A percentile compares a stretch with the other conserved stretches of the same genome.
Conservation (phyloP, 2,113 vertebrate species). For the Sigmodon hispidus region DNA sequence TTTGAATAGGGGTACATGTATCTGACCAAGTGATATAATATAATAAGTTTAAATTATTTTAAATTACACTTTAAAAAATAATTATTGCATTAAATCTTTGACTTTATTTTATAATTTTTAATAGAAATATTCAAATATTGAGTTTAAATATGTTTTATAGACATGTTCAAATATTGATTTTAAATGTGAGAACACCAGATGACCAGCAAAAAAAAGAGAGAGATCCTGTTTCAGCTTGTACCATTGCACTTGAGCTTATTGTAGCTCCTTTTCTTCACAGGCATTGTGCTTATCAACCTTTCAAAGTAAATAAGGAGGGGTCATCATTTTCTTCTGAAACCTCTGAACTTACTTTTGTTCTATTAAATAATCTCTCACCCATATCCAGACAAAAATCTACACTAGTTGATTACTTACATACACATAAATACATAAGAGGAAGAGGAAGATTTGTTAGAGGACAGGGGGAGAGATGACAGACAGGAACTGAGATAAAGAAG, state of each 20-base stretch:
- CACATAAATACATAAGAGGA: background rate
- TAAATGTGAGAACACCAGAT: background rate
- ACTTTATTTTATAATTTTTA: too few species aligned
- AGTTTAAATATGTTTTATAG: background rate
- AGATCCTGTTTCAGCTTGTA: too few species aligned
- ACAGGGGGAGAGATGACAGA: background rate
- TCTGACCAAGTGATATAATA: constrained; percentile 14
- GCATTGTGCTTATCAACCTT: too few species aligned
- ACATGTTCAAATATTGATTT: background rate
- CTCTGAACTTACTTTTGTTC: background rate
- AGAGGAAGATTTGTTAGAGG: background rate
- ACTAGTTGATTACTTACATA: too few species aligned
- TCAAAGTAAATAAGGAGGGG: background rate
- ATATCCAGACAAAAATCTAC: background rate
- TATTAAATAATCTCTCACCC: background rate
- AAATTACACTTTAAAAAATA: too few species aligned
- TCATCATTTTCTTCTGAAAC: background rate
- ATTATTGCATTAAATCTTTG: background rate
- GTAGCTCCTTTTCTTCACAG: background rate
- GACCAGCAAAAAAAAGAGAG: background rate
- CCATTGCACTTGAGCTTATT: background rate
- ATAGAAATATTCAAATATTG: background rate
- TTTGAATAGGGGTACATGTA: background rate
- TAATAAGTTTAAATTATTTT: too few species aligned
- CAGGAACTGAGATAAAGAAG: too few species aligned